Base-by-base conservation (phyloP, 2,888 invertebrate species). In the Drosophila nigritarsus region DNA sequence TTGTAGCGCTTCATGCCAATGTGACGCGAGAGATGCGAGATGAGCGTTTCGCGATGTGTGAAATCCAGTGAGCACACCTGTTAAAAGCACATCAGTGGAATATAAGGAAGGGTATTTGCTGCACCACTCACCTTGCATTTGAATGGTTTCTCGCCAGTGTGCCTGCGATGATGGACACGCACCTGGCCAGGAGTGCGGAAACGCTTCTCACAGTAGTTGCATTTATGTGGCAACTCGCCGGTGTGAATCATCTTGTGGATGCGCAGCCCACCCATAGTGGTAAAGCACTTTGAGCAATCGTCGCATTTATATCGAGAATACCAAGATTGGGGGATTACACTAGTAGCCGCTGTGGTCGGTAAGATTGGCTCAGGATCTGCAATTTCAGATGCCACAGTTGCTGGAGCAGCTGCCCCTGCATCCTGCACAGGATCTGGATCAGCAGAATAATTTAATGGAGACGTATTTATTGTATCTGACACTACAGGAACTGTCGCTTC, bases 1-100 rank as follows among this genome's bases (percentile, higher is more conserved):
- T 92, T 92, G 66, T 92, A 92, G 18, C 92, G 91, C 63, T 92
- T 92, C 92, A 92, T 92, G 59, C 92, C 92, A 67, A 92, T 92
- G 73, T 92, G 92, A 9, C 92, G 92, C 0, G 92, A 92, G 8
- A 92, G 76, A 74, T 92, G 92, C 0, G 92, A 91, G 38, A 92
- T 92, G 8, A 92, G 85, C 3, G 92, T 92, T 68, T 92, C 92
- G 13, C 92, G 92, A 77, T 92, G 92, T 0, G 92, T 92, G 30
- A 92, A 92, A 27, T 90, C 80, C 62, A 91, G 85, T 1, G 84
- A 73, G 32, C 92, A 92, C 20, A 92, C 86, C 92, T 92, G 58
- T 3, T 24, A 11, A 24, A 11, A 42, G 20, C 1, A 29, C 32
- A 9, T 53, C 1, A 36, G 3, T 15, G 5, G 29, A 8, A 55